These are phyloP conservation scores for Burhinus oedicnemus DNA, from an alignment of 2,113 vertebrate genomes.

Conservation along the genomic window DNA sequence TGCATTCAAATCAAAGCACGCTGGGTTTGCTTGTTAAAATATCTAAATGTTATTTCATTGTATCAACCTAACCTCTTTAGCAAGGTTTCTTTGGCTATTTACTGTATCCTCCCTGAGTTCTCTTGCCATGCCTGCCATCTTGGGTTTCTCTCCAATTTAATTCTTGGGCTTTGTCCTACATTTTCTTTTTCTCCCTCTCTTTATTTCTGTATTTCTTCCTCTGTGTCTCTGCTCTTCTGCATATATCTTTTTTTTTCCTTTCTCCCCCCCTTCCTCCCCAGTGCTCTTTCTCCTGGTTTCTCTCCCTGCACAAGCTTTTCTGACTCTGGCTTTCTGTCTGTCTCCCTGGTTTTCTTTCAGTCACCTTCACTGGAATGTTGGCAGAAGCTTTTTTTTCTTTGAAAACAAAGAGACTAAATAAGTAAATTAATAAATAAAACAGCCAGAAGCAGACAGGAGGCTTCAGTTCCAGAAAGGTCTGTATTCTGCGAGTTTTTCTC, in stretches of 20 bases:
- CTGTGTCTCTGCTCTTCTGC: background rate
- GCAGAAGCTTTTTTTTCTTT: constrained; percentile 15
- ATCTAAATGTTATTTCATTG: background rate
- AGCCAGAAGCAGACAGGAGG: constrained; percentile 16
- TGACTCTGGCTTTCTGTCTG: background rate
- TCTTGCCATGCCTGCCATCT: background rate
- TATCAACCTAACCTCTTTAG: background rate
- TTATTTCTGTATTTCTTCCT: background rate
- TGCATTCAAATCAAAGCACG: background rate
- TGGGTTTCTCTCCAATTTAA: background rate
- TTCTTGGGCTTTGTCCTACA: background rate
- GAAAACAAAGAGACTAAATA: constrained; percentile 58
- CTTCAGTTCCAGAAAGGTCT: background rate
- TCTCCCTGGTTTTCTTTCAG: constrained; percentile 57
- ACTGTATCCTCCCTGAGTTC: background rate
- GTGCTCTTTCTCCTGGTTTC: background rate
- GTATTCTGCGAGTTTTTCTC: background rate
- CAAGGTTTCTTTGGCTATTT: background rate
- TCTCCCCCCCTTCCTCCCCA: background rate
- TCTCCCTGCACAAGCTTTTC: background rate
- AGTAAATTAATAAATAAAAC: constrained; percentile 48
- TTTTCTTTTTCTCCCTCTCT: background rate
- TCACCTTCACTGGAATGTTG: constrained; percentile 57
- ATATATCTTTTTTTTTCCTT: background rate
- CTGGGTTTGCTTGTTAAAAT: background rate